Evolutionary conservation across 2,113 vertebrate species (phyloP).

Genomic region (Orientallactaga bullata): DNA sequence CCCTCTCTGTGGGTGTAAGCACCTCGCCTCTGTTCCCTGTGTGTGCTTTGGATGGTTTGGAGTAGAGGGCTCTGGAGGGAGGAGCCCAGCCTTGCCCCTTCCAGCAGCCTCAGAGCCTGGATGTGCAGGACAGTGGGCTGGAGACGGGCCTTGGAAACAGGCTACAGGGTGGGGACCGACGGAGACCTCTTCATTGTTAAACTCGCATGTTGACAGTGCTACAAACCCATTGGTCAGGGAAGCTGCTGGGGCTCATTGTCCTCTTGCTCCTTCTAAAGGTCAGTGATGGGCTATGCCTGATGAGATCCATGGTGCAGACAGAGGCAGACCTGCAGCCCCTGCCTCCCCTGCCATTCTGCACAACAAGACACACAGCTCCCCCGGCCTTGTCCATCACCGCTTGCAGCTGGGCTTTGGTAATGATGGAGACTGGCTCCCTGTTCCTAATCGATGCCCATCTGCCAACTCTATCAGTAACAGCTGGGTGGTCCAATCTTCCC

Average conservation of each 20-base stretch:
- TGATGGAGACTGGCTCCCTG: constrained; percentile 70
- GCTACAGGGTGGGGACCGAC: background rate
- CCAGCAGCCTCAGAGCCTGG: background rate
- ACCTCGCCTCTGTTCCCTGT: background rate
- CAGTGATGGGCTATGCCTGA: constrained; percentile 13
- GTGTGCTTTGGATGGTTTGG: no score
- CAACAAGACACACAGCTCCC: background rate
- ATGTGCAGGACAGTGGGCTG: background rate
- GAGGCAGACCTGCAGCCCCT: constrained; percentile 30
- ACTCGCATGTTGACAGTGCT: constrained; percentile 37
- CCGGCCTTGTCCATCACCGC: constrained; percentile 63
- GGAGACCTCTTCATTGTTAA: background rate
- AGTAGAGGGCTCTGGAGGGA: background rate
- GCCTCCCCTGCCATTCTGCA: background rate
- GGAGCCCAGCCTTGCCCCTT: background rate
- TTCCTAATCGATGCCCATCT: constrained; percentile 76
- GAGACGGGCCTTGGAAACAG: accelerated
- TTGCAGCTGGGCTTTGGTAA: constrained; percentile 64
- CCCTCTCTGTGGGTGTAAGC: accelerated
- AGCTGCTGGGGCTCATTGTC: background rate
- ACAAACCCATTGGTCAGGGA: constrained; percentile 24
- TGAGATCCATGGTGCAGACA: background rate
- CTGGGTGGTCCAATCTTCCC: constrained; percentile 52
- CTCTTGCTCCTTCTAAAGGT: constrained; percentile 71
- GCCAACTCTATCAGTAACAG: constrained; percentile 50